Conservation (phyloP, 2,888 invertebrate genomes). For the Hypsopygia costalis region DNA sequence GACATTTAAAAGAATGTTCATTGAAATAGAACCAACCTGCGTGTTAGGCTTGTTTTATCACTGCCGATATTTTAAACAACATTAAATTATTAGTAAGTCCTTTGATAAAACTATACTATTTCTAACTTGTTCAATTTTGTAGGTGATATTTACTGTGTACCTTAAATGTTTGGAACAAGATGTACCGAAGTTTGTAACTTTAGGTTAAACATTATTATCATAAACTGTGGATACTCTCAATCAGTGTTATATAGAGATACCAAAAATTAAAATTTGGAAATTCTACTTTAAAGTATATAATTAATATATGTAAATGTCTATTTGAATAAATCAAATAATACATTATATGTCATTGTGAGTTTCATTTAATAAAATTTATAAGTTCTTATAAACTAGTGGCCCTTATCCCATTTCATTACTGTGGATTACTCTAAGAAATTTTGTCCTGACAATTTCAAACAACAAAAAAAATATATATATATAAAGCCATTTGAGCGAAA, state of each 20-base stretch:
- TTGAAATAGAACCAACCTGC: slow-evolving; percentile 34
- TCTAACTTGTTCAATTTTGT: slow-evolving; percentile 80
- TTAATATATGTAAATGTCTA: slow-evolving; percentile 75
- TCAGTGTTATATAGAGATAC: slow-evolving; percentile 73
- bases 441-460: too few species aligned
- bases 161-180: slow-evolving; percentile 70
- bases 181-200: slow-evolving; percentile 66
- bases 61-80: slow-evolving; percentile 73
- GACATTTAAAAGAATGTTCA: slow-evolving; percentile 18
- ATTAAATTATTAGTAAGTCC: slow-evolving; percentile 59
- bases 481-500: too few species aligned
- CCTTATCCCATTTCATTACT: too few species aligned
- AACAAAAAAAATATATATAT: too few species aligned
- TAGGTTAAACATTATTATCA: slow-evolving; percentile 58
- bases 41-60: slow-evolving; percentile 70
- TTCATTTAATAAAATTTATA: slow-evolving; percentile 38
- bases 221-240: slow-evolving; percentile 62
- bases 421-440: too few species aligned
- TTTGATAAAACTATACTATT: slow-evolving; percentile 78
- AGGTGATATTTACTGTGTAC: slow-evolving; percentile 75
- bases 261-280: slow-evolving; percentile 74
- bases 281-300: slow-evolving; percentile 67
- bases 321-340: slow-evolving; percentile 76
- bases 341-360: slow-evolving; percentile 59
- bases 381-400: too few species aligned